Percentiles rank a stretch among this genome's conserved stretches.
Conservation (phyloP, 2,888 invertebrate species). For the Dromius quadrimaculatus region DNA sequence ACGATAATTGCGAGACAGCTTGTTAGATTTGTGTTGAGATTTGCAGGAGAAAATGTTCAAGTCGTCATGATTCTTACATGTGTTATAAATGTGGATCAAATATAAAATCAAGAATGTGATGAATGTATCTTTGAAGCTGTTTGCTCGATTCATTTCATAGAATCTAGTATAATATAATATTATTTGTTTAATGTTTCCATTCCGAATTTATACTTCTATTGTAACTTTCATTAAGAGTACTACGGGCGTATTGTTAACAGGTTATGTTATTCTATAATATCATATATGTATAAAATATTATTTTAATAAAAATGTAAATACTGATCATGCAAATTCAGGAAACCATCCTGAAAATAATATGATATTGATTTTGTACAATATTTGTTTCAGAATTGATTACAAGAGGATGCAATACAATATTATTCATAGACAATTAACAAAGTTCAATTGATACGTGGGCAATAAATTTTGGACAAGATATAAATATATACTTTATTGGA, state of each 20-base stretch:
- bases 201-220: slow-evolving; percentile 51
- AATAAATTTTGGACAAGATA: slow-evolving; percentile 43
- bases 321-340: neutral
- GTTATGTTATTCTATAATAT: slow-evolving; percentile 60
- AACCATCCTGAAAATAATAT: too few relatives aligned
- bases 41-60: slow-evolving; percentile 19
- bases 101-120: too few relatives aligned
- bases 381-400: too few relatives aligned
- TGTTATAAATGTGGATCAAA: slow-evolving; percentile 27
- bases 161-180: slow-evolving; percentile 38
- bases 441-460: too few relatives aligned
- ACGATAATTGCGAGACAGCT: slow-evolving; percentile 45
- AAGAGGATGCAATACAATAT: neutral
- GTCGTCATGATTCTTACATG: slow-evolving; percentile 26
- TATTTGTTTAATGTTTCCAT: slow-evolving; percentile 51
- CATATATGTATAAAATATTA: slow-evolving; percentile 64
- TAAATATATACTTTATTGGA: slow-evolving; percentile 51
- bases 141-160: too few relatives aligned
- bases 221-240: slow-evolving; percentile 48
- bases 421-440: too few relatives aligned
- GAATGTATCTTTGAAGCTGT: too few relatives aligned
- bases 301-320: slow-evolving; percentile 63
- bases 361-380: too few relatives aligned
- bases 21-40: slow-evolving; percentile 40
- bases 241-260: slow-evolving; percentile 52